Evolutionary conservation across 2,888 invertebrate species (phyloP).

Genomic region (Drosophila longiperda): DNA sequence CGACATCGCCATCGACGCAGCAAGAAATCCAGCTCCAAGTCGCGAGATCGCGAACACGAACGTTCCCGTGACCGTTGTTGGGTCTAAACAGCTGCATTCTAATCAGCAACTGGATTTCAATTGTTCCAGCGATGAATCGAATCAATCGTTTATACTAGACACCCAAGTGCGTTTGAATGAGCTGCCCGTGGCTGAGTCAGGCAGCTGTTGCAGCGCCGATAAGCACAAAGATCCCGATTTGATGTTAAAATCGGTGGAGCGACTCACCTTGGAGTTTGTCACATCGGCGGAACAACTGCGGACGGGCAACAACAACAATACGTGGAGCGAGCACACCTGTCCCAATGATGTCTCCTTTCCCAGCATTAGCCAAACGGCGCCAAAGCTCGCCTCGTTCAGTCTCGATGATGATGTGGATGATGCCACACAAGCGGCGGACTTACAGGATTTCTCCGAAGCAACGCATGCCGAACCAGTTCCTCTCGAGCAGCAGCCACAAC

Average conservation of each 20-base stretch:
- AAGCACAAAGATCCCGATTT: constrained; percentile 88
- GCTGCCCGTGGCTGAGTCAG: background rate
- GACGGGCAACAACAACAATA: constrained; percentile 85
- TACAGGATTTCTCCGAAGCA: constrained; percentile 79
- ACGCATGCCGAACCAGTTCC: constrained; percentile 73
- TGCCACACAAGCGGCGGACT: constrained; percentile 64
- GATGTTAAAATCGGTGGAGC: constrained; percentile 89
- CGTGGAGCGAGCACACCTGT: constrained; percentile 93
- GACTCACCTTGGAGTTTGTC: constrained; percentile 88
- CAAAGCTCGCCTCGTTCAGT: constrained; percentile 89
- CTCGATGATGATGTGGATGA: constrained; percentile 86
- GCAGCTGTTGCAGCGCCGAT: constrained; percentile 55
- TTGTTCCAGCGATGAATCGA: constrained; percentile 80
- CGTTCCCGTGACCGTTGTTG: constrained; percentile 76
- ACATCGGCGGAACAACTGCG: constrained; percentile 88
- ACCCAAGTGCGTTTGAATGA: constrained; percentile 70
- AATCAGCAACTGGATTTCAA: constrained; percentile 42
- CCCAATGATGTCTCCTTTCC: constrained; percentile 93
- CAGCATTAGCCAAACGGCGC: constrained; percentile 91
- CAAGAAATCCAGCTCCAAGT: constrained; percentile 73
- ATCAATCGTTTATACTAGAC: constrained; percentile 81
- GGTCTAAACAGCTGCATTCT: constrained; percentile 81
- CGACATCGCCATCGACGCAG: constrained; percentile 79
- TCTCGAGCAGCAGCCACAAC: constrained; percentile 58
- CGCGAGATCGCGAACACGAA: constrained; percentile 79